phyloP scores from a whole-genome alignment of 1,140 invertebrate genomes.

The Drosophila auraria region DNA sequence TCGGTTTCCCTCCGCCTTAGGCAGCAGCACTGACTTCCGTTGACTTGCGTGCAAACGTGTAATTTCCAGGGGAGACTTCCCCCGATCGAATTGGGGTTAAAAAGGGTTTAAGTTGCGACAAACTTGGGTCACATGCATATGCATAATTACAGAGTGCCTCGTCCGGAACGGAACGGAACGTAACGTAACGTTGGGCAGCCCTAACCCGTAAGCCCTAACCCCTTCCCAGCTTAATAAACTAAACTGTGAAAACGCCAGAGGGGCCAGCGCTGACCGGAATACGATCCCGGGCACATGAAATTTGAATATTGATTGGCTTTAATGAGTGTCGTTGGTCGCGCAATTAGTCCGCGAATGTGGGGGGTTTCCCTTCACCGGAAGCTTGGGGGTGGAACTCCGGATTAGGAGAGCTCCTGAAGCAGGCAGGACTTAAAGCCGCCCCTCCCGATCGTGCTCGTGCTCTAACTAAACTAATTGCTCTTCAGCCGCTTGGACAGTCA shows the following conservation, averaged over 20 bases:
- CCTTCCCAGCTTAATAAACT: constrained; percentile 62
- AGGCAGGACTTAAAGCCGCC: not conserved
- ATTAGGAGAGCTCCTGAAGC: not conserved
- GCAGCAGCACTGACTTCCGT: constrained; percentile 61
- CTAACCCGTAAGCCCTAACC: too few species aligned
- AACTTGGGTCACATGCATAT: constrained; percentile 69
- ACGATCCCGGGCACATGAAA: constrained; percentile 48
- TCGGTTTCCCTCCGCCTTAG: not conserved
- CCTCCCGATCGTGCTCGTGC: not conserved
- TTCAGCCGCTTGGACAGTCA: constrained; percentile 1
- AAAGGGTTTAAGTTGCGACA: constrained; percentile 79
- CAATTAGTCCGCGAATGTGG: constrained; percentile 55
- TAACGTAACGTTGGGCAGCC: constrained; percentile 33
- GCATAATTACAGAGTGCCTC: constrained; percentile 72
- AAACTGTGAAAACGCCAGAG: constrained; percentile 78
- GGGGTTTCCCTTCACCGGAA: not conserved
- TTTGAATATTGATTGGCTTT: constrained; percentile 82
- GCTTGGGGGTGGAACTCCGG: not conserved
- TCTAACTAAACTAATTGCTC: constrained; percentile 55
- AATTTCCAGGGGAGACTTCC: constrained; percentile 50
- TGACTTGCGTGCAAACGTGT: constrained; percentile 75
- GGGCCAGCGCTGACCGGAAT: constrained; percentile 28
- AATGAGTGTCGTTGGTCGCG: constrained; percentile 72
- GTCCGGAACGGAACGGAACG: constrained; percentile 66
- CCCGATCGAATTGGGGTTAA: constrained; percentile 66